Conservation (phyloP, 2,113 vertebrate genomes). For the Pseudorasbora parva region DNA sequence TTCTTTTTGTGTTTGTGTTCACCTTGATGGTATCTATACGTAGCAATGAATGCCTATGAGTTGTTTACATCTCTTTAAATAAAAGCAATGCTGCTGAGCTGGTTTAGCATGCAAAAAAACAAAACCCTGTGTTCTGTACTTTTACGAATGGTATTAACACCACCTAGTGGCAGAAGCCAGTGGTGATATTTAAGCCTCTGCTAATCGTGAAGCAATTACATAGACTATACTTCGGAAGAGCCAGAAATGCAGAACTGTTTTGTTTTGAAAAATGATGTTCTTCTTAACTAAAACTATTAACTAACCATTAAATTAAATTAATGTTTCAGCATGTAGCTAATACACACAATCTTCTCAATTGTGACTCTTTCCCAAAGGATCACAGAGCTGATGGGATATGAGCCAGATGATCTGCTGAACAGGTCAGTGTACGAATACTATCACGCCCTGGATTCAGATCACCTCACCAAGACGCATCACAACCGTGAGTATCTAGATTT, state of each 20-base stretch:
- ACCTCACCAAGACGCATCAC: conserved; percentile 96
- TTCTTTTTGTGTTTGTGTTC: neutral
- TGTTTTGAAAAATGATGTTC: no score
- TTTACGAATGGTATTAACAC: neutral
- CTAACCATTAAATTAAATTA: no score
- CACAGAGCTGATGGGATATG: conserved; percentile 96
- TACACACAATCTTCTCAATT: neutral
- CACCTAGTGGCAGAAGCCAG: conserved; percentile 12
- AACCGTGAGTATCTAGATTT: conserved; percentile 82
- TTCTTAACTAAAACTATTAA: no score
- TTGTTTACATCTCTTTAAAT: neutral
- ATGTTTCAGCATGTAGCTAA: neutral
- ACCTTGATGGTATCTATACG: neutral
- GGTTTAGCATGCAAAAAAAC: neutral
- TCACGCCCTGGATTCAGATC: conserved; percentile 96
- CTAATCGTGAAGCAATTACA: neutral
- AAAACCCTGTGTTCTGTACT: neutral
- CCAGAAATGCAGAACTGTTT: neutral
- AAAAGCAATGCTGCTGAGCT: conserved; percentile 11
- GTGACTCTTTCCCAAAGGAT: conserved; percentile 77
- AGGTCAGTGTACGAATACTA: conserved; percentile 97
- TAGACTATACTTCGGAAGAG: accelerated
- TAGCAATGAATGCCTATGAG: neutral
- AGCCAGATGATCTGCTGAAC: conserved; percentile 93
- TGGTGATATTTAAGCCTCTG: neutral